Evolutionary conservation across 2,888 invertebrate genomes (phyloP), one percentile per base, ranked within the genome.

Genomic region (Pocota personata): DNA sequence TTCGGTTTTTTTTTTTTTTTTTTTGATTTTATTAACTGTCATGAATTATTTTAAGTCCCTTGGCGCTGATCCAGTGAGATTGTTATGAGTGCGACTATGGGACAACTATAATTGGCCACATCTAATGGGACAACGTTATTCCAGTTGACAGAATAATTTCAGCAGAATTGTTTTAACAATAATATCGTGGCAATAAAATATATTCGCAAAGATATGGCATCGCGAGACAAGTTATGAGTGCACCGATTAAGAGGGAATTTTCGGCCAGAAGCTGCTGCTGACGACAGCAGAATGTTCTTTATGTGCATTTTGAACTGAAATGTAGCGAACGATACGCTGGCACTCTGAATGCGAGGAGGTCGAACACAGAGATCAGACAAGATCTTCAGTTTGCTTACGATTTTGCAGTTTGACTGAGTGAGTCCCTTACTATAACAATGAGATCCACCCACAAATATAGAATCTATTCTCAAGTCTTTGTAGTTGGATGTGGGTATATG

Each of bases 91-190:
- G 35, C 48, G 27, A 5, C 64, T 55, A 58, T 40, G 79, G 52
- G 71, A 76, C 64, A 86, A 67, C 66, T 80, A 60, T 82, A 84
- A 84, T 80, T 80, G 80, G 75, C 35, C 62, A 50, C 69, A 71
- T 80, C 80, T 84, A 80, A 80, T 84, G 75, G 84, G 75, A 19
- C 66, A 24, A 37, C 37, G 79, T 57, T 60, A 80, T 80, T 69
- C 80, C 69, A 71, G 80, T 80, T 80, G 84, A 84, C 75, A 69
- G 84, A 80, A 58, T 80, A 43, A 80, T 80, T 84, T 69, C 80
- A 58, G 12, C 64, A 30, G 55, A 75, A 84, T 80, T 75, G 80
- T 80, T 80, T 71, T 37, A 75, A 73, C 73, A 79, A 79, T 69
- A 73, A 79, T 79, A 58, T 71, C 19, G 57, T 35, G 43, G 66